Percentiles rank a stretch among this genome's conserved stretches.
Conservation (phyloP, 2,797 vertebrate genomes). For the Perodicticus potto region DNA sequence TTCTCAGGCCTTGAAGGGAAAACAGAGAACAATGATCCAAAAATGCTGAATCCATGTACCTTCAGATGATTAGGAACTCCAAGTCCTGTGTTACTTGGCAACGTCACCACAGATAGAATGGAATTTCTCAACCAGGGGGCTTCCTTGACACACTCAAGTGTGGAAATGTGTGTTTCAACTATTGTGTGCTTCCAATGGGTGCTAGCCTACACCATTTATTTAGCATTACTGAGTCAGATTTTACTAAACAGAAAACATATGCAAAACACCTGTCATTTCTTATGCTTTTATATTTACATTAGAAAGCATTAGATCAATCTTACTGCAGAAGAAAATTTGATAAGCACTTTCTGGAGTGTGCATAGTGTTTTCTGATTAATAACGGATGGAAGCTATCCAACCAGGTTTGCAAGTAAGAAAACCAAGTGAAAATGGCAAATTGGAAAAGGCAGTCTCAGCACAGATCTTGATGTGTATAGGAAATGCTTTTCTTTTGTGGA, state of each 20-base stretch:
- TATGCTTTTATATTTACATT: constrained; percentile 34
- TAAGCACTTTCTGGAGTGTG: constrained; percentile 72
- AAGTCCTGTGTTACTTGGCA: neutral
- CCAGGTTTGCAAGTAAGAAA: constrained; percentile 6
- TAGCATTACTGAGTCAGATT: constrained; percentile 60
- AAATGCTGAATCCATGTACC: neutral
- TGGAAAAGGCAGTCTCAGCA: constrained; percentile 28
- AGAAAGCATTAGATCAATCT: constrained; percentile 57
- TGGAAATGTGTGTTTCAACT: neutral
- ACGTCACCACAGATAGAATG: neutral
- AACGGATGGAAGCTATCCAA: constrained; percentile 58
- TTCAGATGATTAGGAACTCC: neutral
- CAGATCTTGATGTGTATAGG: constrained; percentile 36
- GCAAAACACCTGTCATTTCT: constrained; percentile 70
- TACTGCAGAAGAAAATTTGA: constrained; percentile 49
- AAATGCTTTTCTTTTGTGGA: constrained; percentile 34
- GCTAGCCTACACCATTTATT: neutral
- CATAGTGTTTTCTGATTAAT: constrained; percentile 75
- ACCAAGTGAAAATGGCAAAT: constrained; percentile 14
- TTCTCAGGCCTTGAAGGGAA: constrained; percentile 35
- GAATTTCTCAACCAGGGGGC: neutral
- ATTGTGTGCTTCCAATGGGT: neutral
- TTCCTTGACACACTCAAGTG: neutral
- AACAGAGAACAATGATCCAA: neutral
- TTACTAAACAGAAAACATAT: constrained; percentile 69